Percentiles rank a stretch among this genome's conserved stretches.
phyloP scores from a whole-genome alignment of 2,888 invertebrate genomes.

The Acleris sparsana region DNA sequence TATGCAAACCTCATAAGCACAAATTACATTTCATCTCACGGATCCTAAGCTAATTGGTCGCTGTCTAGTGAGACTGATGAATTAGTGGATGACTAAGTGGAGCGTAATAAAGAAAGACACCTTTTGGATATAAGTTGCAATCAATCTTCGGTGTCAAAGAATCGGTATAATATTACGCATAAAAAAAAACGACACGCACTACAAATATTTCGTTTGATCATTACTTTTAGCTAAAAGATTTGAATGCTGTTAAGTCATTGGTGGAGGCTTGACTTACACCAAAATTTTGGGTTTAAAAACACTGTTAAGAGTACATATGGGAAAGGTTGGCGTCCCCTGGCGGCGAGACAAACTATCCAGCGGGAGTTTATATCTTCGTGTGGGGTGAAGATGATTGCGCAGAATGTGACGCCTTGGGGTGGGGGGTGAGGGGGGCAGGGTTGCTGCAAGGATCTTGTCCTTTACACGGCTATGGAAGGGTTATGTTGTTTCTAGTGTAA shows the following conservation, averaged over 20 bases:
- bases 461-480: not conserved
- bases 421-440: conserved; percentile 34
- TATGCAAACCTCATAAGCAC: conserved; percentile 27
- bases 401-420: conserved; percentile 47
- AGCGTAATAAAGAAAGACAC: no score
- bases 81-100: no score
- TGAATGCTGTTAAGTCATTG: no score
- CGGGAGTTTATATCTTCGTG: conserved; percentile 76
- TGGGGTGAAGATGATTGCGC: conserved; percentile 78
- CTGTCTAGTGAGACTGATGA: not conserved
- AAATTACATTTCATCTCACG: conserved; percentile 20
- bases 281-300: no score
- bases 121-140: no score
- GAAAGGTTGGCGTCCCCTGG: conserved; percentile 49
- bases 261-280: no score
- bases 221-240: no score
- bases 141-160: no score
- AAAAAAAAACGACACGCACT: no score
- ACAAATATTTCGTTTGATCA: no score
- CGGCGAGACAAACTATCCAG: conserved; percentile 56
- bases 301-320: conserved; percentile 23
- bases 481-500: not conserved
- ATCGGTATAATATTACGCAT: no score
- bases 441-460: conserved; percentile 1
- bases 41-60: conserved; percentile 28